phyloP scores from a whole-genome alignment of 2,888 invertebrate genomes.

The Macrophya annulata region DNA sequence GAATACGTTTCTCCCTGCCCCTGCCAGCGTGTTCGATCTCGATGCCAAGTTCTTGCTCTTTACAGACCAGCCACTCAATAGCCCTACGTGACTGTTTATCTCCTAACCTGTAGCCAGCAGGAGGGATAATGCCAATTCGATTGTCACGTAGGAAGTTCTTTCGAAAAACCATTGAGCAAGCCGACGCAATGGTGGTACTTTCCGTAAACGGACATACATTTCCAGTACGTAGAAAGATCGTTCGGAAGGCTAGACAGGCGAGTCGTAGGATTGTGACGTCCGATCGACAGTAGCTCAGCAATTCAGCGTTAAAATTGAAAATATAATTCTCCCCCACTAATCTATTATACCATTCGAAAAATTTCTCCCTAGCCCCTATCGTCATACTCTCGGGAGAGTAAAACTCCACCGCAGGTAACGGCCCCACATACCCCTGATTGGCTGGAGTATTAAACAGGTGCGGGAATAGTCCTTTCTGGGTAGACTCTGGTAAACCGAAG shows the following conservation, averaged over 20 bases:
- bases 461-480: slow-evolving; percentile 67
- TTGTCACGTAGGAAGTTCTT: slow-evolving; percentile 65
- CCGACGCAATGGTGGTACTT: slow-evolving; percentile 62
- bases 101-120: slow-evolving; percentile 65
- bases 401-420: slow-evolving; percentile 45
- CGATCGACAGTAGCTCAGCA: slow-evolving; percentile 61
- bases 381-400: slow-evolving; percentile 64
- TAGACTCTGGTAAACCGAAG: slow-evolving; percentile 62
- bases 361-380: slow-evolving; percentile 56
- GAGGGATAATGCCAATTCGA: slow-evolving; percentile 68
- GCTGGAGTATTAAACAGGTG: slow-evolving; percentile 65
- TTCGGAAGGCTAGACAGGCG: slow-evolving; percentile 68
- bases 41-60: slow-evolving; percentile 25
- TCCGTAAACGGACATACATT: slow-evolving; percentile 62
- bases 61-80: slow-evolving; percentile 60
- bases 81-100: slow-evolving; percentile 66
- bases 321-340: slow-evolving; percentile 49
- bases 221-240: slow-evolving; percentile 60
- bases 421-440: slow-evolving; percentile 63
- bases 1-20: slow-evolving; percentile 59
- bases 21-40: slow-evolving; percentile 63
- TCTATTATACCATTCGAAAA: slow-evolving; percentile 64
- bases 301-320: slow-evolving; percentile 60
- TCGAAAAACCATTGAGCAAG: slow-evolving; percentile 59
- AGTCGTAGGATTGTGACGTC: slow-evolving; percentile 67